These are phyloP conservation scores for Litoditis marina DNA, from an alignment of 2,888 invertebrate genomes.

Conservation along the genomic window DNA sequence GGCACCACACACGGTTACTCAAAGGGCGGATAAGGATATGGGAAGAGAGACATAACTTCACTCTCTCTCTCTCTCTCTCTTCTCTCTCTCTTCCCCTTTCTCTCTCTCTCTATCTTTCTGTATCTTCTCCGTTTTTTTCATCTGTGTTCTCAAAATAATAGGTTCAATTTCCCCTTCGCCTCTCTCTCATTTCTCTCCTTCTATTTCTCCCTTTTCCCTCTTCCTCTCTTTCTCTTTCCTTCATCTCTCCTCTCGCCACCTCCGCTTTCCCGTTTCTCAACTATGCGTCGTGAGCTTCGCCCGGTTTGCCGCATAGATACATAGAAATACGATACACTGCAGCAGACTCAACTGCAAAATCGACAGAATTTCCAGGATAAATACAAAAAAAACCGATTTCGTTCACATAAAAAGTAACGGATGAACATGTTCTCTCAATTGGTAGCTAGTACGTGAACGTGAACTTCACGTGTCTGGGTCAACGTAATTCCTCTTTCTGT, in stretches of 20 bases:
- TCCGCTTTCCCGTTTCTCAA: neutral
- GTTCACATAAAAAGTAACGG: too few relatives aligned
- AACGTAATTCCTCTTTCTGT: too few relatives aligned
- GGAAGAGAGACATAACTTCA: neutral
- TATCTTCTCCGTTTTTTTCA: neutral
- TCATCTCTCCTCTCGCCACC: neutral
- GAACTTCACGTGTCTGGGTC: too few relatives aligned
- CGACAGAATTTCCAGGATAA: too few relatives aligned
- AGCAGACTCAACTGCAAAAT: too few relatives aligned
- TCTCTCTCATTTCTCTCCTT: constrained; percentile 2
- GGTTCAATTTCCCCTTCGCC: neutral
- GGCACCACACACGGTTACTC: too few relatives aligned
- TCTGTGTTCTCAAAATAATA: neutral
- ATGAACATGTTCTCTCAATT: too few relatives aligned
- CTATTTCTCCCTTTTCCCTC: neutral
- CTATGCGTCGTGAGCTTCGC: constrained; percentile 14
- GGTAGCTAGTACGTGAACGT: too few relatives aligned
- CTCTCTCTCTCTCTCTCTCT: neutral
- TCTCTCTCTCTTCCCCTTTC: neutral
- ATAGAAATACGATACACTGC: constrained; percentile 16
- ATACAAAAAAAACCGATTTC: too few relatives aligned
- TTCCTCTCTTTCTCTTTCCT: neutral
- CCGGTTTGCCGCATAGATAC: constrained; percentile 18
- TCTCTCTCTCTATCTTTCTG: neutral
- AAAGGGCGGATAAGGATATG: neutral